Evolutionary conservation across 2,797 vertebrate genomes (phyloP).

Genomic region (Nyctalus aviator): DNA sequence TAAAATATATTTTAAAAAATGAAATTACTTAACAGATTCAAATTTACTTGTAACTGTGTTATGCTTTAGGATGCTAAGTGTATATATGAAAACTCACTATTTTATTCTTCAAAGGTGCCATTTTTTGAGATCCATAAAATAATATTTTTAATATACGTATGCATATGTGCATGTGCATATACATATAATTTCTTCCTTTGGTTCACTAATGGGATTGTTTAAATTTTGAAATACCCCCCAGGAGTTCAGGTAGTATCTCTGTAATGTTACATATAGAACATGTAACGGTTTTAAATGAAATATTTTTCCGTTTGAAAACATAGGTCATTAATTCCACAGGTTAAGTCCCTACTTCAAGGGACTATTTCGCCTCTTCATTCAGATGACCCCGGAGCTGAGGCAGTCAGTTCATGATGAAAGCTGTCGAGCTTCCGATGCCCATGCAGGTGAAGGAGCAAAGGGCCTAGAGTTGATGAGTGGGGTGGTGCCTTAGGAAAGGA

Average conservation of each 20-base stretch:
- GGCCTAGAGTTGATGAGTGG: not conserved
- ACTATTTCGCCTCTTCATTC: not conserved
- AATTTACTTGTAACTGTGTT: slow-evolving; percentile 30
- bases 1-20: not conserved
- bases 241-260: not conserved
- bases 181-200: not conserved
- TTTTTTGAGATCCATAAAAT: not conserved
- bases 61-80: not conserved
- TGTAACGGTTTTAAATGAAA: not conserved
- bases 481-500: not conserved
- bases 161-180: not conserved
- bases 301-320: not conserved
- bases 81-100: not conserved
- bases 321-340: not conserved
- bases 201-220: not conserved
- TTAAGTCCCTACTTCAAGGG: not conserved
- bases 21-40: slow-evolving; percentile 43
- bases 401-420: not conserved
- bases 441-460: not conserved
- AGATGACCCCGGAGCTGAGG: not conserved
- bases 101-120: not conserved
- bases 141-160: not conserved
- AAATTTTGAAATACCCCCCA: not conserved
- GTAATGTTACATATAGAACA: not conserved
- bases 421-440: not conserved